phyloP scores from a whole-genome alignment of 2,797 vertebrate genomes.

The Sebastes umbrosus region DNA sequence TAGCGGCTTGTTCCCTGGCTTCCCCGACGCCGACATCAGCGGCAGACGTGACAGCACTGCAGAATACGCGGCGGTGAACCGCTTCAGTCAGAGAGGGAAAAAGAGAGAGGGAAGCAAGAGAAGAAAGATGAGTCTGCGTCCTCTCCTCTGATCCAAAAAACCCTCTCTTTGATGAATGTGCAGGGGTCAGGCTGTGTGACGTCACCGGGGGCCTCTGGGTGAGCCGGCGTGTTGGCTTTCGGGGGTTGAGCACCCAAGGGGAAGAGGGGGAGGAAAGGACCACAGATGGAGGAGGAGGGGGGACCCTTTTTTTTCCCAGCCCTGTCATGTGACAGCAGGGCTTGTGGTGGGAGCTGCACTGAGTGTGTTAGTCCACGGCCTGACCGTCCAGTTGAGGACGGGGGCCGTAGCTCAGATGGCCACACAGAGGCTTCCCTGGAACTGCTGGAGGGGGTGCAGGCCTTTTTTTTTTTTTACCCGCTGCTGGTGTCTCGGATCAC shows the following conservation, averaged over 20 bases:
- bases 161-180: conserved; percentile 57
- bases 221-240: conserved; percentile 53
- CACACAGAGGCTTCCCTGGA: conserved; percentile 42
- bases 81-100: conserved; percentile 56
- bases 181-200: conserved; percentile 62
- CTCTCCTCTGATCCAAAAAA: conserved; percentile 26
- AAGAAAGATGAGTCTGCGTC: conserved; percentile 9
- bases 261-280: conserved; percentile 18
- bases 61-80: conserved; percentile 13
- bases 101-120: conserved; percentile 17
- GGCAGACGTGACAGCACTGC: conserved; percentile 21
- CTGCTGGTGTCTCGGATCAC: conserved; percentile 44
- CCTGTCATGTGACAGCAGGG: conserved; percentile 52
- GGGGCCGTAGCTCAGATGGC: conserved; percentile 19
- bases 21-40: conserved; percentile 9
- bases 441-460: conserved; percentile 24
- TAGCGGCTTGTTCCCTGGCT: conserved; percentile 36
- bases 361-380: conserved; percentile 30
- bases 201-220: conserved; percentile 68
- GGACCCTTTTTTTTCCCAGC: conserved; percentile 42
- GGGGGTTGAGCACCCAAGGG: conserved; percentile 55
- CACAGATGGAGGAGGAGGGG: conserved; percentile 38
- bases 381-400: conserved; percentile 25
- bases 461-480: background rate
- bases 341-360: conserved; percentile 49